Percentiles rank a stretch among this genome's conserved stretches.
Evolutionary conservation across 2,797 vertebrate species (phyloP).

Genomic region (Catostomus latipinnis): DNA sequence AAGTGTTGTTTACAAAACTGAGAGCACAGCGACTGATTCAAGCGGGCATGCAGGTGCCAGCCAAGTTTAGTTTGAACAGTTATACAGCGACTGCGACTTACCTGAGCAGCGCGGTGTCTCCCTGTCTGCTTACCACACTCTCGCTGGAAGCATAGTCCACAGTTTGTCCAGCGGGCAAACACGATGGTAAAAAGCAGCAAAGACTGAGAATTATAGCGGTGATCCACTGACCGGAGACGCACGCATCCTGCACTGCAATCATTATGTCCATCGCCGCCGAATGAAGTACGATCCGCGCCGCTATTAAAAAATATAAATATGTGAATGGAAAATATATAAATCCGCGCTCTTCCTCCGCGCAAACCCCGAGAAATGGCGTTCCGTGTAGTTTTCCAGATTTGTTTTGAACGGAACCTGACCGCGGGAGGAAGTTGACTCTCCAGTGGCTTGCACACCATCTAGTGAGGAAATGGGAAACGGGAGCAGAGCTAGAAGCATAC

Average conservation of each 20-base stretch:
- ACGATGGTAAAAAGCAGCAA: slow-evolving; percentile 92
- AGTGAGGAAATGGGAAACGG: slow-evolving; percentile 91
- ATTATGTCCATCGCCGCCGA: slow-evolving; percentile 93
- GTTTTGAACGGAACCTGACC: slow-evolving; percentile 74
- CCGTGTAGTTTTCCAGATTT: slow-evolving; percentile 74
- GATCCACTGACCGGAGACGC: slow-evolving; percentile 95
- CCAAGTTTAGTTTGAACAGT: slow-evolving; percentile 47
- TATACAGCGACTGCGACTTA: slow-evolving; percentile 67
- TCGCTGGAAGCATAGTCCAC: slow-evolving; percentile 93
- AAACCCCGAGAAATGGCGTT: slow-evolving; percentile 71
- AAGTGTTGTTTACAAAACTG: slow-evolving; percentile 43
- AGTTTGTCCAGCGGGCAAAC: slow-evolving; percentile 91
- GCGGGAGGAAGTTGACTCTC: slow-evolving; percentile 82
- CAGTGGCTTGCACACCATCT: slow-evolving; percentile 92
- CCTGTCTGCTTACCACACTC: slow-evolving; percentile 94
- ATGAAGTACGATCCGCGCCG: slow-evolving; percentile 66
- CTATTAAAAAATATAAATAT: slow-evolving; percentile 57
- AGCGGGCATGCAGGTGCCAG: not conserved
- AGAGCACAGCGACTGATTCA: slow-evolving; percentile 6
- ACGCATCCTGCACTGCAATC: slow-evolving; percentile 92
- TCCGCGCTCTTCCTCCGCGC: slow-evolving; percentile 69
- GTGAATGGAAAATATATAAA: slow-evolving; percentile 62
- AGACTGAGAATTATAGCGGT: slow-evolving; percentile 91
- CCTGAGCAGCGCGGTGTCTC: slow-evolving; percentile 96
- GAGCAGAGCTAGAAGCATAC: slow-evolving; percentile 86